Base-by-base conservation (phyloP, 1,140 invertebrate species). In the Aporrectodea caliginosa region DNA sequence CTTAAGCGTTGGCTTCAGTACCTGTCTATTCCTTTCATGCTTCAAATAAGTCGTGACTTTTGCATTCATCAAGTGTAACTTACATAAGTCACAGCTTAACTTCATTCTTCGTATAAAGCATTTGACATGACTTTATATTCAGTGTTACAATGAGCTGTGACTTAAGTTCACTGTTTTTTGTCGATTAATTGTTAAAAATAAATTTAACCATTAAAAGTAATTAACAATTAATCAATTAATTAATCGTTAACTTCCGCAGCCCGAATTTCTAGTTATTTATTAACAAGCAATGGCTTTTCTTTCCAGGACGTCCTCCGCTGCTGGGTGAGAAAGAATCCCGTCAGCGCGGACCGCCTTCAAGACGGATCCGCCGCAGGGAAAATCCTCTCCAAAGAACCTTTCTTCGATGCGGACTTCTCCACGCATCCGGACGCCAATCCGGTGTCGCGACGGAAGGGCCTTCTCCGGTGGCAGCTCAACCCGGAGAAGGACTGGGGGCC, bases 401-500 rank as follows among this genome's bases (percentile, higher is more conserved):
- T 35, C 0, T 76, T 79, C 16, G 91, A 93, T 69, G 91, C 96
- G 78, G 90, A 89, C 29, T 91, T 92, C 85, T 86, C 90, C 73
- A 83, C 90, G 69, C 92, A 95, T 85, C 88, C 91, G 0, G 89
- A 92, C 32, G 94, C 94, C 0, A 94, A 96, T 89, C 95, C 95
- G 0, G 85, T 88, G 31, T 96, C 95, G 29, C 90, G 93, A n/a
- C 89, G 92, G 78, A 90, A 91, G 74, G 92, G 93, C 16, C 85
- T 94, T 30, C 88, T 93, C 0, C 89, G 96, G 16, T 98, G 93
- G 89, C 96, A 96, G 87, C 89, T 90, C 78, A 98, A 98, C 90
- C 96, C 96, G 0, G 89, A 92, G 69, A 91, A 91, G 0, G 90
- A 92, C 87, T 98, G 96, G 96, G 96, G 96, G 33, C 96, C 96